Conservation (phyloP, 1,140 invertebrate species). For the Drosophila elegans region DNA sequence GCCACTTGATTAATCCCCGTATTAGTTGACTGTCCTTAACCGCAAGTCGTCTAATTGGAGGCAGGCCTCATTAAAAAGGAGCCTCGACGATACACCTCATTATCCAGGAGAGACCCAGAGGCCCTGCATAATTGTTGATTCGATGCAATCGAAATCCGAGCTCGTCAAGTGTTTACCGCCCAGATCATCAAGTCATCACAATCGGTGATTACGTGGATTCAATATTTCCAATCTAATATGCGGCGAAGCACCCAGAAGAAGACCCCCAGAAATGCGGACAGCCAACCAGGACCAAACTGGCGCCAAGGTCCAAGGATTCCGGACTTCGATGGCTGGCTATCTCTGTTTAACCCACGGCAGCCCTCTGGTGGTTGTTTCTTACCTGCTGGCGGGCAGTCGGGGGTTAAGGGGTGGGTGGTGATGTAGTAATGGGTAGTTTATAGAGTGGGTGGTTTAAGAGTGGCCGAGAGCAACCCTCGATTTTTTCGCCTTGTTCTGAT, state of each 20-base stretch:
- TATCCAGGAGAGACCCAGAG: slow-evolving; percentile 7
- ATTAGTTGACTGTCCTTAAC: slow-evolving; percentile 18
- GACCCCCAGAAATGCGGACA: slow-evolving; percentile 2
- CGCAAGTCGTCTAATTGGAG: slow-evolving; percentile 54
- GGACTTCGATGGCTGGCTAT: slow-evolving; percentile 37
- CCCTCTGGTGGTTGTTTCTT: slow-evolving; percentile 56
- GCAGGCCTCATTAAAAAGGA: slow-evolving; percentile 59
- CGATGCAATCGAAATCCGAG: slow-evolving; percentile 42
- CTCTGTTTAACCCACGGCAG: slow-evolving; percentile 61
- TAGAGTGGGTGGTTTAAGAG: slow-evolving; percentile 28
- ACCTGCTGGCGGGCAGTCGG: slow-evolving; percentile 24
- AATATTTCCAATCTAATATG: slow-evolving; percentile 74
- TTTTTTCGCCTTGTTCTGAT: slow-evolving; percentile 54
- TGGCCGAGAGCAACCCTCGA: slow-evolving; percentile 69
- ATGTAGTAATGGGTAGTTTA: neutral
- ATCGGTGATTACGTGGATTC: slow-evolving; percentile 53
- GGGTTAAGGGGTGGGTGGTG: neutral
- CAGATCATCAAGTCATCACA: slow-evolving; percentile 42
- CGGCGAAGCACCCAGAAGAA: slow-evolving; percentile 14
- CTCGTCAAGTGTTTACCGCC: slow-evolving; percentile 54
- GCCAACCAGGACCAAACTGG: slow-evolving; percentile 60
- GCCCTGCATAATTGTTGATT: slow-evolving; percentile 35
- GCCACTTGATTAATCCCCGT: neutral
- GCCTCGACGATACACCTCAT: slow-evolving; percentile 39
- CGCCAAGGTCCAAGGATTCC: slow-evolving; percentile 27